These are phyloP conservation scores for Anomalospiza imberbis DNA, from an alignment of 2,797 vertebrate species.

Conservation along the genomic window DNA sequence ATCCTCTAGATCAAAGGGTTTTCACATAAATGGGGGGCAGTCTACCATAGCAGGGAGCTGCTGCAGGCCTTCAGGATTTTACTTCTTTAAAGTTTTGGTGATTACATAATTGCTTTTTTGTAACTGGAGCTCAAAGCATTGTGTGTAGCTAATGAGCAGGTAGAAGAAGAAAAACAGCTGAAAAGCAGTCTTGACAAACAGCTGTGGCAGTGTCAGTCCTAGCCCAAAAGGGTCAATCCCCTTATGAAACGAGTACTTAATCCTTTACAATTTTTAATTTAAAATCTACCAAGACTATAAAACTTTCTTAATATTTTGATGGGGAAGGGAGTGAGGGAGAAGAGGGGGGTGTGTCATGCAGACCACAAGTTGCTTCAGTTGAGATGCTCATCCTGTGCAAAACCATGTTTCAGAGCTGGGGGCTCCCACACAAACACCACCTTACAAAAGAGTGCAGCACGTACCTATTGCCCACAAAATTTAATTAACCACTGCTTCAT, in stretches of 20 bases:
- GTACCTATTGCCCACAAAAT: background rate
- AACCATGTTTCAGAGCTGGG: background rate
- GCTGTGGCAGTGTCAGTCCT: background rate
- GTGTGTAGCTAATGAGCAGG: constrained; percentile 38
- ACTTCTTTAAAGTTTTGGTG: constrained; percentile 56
- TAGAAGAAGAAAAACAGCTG: constrained; percentile 39
- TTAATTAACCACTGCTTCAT: background rate
- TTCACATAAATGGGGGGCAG: constrained; percentile 42
- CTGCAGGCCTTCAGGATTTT: constrained; percentile 18
- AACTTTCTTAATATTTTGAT: background rate
- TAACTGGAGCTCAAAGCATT: constrained; percentile 13
- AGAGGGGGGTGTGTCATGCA: background rate
- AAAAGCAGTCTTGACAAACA: constrained; percentile 49
- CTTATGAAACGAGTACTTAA: constrained; percentile 39
- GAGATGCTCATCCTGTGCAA: background rate
- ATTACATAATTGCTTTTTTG: constrained; percentile 14
- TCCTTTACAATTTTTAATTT: constrained; percentile 51
- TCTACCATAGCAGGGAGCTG: constrained; percentile 28
- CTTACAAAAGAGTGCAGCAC: background rate
- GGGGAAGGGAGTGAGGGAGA: background rate
- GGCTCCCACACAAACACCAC: background rate
- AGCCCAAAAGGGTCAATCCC: constrained; percentile 37
- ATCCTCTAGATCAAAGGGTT: constrained; percentile 55
- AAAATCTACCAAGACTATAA: constrained; percentile 22
- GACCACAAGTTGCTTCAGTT: constrained; percentile 2